A percentile compares a stretch with the other conserved stretches of the same genome.
phyloP scores from a whole-genome alignment of 2,888 invertebrate species.

The Cantharis rustica region DNA sequence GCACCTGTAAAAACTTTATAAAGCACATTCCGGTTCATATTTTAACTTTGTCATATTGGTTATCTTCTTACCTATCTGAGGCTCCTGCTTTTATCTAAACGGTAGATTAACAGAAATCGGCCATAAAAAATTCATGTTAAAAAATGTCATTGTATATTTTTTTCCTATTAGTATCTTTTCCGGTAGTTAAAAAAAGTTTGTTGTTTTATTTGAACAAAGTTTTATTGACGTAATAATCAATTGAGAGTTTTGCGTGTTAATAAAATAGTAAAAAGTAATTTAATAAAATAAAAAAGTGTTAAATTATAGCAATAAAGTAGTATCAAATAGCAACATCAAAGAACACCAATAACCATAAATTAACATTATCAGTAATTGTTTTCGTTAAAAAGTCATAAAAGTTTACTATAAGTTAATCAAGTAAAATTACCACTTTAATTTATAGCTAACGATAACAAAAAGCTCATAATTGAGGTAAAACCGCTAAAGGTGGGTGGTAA shows the following conservation, averaged over 20 bases:
- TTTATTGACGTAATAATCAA: neutral
- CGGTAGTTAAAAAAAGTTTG: conserved; percentile 7
- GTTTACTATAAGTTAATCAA: conserved; percentile 2
- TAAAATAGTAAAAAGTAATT: neutral
- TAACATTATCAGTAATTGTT: conserved; percentile 9
- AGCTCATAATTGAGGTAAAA: conserved; percentile 11
- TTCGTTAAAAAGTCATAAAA: conserved; percentile 13
- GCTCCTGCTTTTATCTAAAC: conserved; percentile 37
- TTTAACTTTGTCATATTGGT: conserved; percentile 40
- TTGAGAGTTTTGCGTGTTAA: neutral
- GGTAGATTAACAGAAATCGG: conserved; percentile 39
- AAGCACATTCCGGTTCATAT: conserved; percentile 30
- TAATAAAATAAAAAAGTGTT: neutral
- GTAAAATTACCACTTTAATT: conserved; percentile 2
- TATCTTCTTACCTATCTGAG: conserved; percentile 36
- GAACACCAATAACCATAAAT: conserved; percentile 8
- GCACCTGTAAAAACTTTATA: neutral
- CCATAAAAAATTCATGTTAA: conserved; percentile 30
- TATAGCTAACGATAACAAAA: neutral
- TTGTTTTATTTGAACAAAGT: neutral
- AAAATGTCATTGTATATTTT: conserved; percentile 18
- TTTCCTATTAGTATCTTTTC: conserved; percentile 11
- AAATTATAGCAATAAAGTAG: conserved; percentile 1
- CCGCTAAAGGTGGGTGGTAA: neutral
- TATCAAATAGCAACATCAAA: conserved; percentile 8